phyloP scores from a whole-genome alignment of 2,888 invertebrate species.

The Phengaris alcon region DNA sequence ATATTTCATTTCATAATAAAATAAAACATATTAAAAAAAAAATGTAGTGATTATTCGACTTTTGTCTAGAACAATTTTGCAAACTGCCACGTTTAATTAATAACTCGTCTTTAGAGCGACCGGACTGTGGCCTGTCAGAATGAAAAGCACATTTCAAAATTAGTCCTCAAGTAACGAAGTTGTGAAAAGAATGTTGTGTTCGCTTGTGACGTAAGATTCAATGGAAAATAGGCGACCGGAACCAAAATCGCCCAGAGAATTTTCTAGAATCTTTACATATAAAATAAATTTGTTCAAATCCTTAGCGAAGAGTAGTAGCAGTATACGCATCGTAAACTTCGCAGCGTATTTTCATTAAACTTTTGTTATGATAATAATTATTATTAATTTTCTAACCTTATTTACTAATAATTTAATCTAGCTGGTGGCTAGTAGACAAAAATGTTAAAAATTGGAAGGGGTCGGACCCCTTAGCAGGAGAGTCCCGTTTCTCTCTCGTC shows the following conservation, averaged over 20 bases:
- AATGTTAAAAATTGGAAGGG: too few species aligned
- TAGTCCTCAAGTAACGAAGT: conserved; percentile 10
- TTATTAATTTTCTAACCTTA: too few species aligned
- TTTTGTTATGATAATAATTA: too few species aligned
- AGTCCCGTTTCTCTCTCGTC: too few species aligned
- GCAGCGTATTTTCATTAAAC: too few species aligned
- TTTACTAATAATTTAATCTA: too few species aligned
- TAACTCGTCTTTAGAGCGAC: neutral
- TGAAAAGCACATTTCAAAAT: conserved; percentile 10
- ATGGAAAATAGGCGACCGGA: conserved; percentile 5
- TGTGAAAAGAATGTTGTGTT: neutral
- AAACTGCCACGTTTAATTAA: conserved; percentile 7
- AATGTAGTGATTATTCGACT: neutral
- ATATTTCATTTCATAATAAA: neutral
- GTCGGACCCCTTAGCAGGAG: too few species aligned
- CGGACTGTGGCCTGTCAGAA: neutral
- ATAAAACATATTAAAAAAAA: neutral
- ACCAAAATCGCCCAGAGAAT: neutral
- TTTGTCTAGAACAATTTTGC: neutral
- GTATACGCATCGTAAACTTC: too few species aligned
- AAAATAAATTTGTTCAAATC: neutral
- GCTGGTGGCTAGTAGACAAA: too few species aligned
- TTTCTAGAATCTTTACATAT: neutral
- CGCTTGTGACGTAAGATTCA: neutral
- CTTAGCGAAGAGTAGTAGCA: neutral